Percentiles rank a stretch among this genome's conserved stretches.
phyloP scores from a whole-genome alignment of 2,113 vertebrate genomes.

The Monarcha castaneiventris region DNA sequence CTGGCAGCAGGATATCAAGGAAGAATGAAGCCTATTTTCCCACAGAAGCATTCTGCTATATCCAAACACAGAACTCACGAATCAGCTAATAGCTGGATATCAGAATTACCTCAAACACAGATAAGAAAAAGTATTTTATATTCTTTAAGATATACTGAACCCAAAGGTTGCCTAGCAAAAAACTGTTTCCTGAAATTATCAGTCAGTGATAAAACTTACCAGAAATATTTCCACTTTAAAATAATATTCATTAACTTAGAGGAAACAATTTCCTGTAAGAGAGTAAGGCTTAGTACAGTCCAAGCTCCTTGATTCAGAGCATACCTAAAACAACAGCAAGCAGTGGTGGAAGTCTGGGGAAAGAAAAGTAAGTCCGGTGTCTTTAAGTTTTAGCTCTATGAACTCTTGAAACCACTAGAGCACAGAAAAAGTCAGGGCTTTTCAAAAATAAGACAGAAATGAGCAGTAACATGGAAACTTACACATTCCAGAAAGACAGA shows the following conservation, averaged over 20 bases:
- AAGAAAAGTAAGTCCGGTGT: background rate
- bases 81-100: background rate
- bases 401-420: background rate
- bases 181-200: background rate
- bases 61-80: background rate
- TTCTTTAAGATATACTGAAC: background rate
- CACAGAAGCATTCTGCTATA: background rate
- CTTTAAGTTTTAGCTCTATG: background rate
- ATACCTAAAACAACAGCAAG: background rate
- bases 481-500: background rate
- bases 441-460: background rate
- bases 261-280: background rate
- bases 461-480: background rate
- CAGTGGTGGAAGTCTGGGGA: background rate
- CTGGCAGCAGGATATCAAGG: background rate
- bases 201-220: background rate
- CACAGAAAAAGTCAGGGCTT: background rate
- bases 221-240: background rate
- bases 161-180: background rate
- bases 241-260: background rate
- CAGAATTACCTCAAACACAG: background rate
- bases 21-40: background rate
- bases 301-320: background rate
- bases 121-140: background rate
- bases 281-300: background rate